phyloP scores from a whole-genome alignment of 2,797 vertebrate species.

The Antrozous pallidus region DNA sequence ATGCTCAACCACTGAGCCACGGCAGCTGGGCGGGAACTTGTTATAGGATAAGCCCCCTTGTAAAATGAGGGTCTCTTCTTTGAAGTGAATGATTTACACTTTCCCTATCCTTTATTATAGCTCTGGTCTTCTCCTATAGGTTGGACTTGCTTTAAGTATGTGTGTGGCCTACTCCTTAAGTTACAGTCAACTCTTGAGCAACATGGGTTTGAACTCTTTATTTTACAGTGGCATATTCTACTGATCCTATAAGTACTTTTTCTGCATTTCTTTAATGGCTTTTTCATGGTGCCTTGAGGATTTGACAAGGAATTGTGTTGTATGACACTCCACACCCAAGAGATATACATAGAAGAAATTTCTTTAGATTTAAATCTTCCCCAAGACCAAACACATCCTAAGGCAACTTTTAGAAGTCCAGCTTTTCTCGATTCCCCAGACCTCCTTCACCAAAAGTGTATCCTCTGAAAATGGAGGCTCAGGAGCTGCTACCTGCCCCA shows the following conservation, averaged over 20 bases:
- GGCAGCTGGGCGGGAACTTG: background rate
- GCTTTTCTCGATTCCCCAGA: background rate
- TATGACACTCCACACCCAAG: background rate
- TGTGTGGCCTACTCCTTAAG: background rate
- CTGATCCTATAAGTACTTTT: background rate
- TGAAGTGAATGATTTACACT: background rate
- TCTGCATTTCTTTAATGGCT: background rate
- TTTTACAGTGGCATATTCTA: background rate
- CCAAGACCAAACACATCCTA: background rate
- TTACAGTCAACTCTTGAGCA: background rate
- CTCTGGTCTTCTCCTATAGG: background rate
- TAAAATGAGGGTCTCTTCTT: background rate
- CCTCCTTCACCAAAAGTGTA: background rate
- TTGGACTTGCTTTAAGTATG: background rate
- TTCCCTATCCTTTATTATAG: background rate
- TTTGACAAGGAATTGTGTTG: background rate
- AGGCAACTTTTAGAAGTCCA: background rate
- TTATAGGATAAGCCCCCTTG: background rate
- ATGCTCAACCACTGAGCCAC: no score
- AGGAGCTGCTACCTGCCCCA: rapidly evolving
- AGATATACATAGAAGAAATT: background rate
- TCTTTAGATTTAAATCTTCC: background rate
- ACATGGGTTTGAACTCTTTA: background rate
- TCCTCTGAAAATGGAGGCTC: background rate
- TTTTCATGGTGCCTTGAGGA: background rate